Evolutionary conservation across 2,888 invertebrate species (phyloP).

Genomic region (Belgica antarctica): DNA sequence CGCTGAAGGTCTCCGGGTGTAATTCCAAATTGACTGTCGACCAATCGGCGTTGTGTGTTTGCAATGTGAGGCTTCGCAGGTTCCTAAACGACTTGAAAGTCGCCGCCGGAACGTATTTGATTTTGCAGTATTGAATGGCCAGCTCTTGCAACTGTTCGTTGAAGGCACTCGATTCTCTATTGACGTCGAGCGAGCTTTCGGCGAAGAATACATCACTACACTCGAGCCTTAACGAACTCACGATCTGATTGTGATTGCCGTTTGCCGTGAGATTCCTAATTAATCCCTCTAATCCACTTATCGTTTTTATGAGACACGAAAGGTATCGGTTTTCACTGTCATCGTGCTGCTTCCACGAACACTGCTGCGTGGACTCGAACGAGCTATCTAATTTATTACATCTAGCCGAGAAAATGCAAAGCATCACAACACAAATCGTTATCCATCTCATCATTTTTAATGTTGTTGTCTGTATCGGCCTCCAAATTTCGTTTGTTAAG

Average conservation of each 20-base stretch:
- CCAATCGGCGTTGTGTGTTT: constrained; percentile 78
- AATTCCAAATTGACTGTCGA: constrained; percentile 75
- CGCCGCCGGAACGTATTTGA: constrained; percentile 69
- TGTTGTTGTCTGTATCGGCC: constrained; percentile 4
- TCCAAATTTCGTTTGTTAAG: neutral
- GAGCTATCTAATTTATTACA: constrained; percentile 41
- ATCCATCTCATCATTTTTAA: constrained; percentile 41
- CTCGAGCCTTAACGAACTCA: constrained; percentile 61
- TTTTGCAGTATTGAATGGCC: constrained; percentile 77
- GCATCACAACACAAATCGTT: constrained; percentile 36
- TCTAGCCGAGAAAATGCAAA: constrained; percentile 27
- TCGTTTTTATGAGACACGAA: constrained; percentile 38
- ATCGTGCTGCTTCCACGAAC: constrained; percentile 28
- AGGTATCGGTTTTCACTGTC: constrained; percentile 25
- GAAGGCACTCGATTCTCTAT: constrained; percentile 60
- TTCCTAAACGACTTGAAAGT: constrained; percentile 67
- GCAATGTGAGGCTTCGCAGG: constrained; percentile 64
- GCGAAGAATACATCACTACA: constrained; percentile 74
- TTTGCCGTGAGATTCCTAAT: constrained; percentile 35
- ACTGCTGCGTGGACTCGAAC: constrained; percentile 32
- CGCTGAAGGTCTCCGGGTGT: constrained; percentile 68
- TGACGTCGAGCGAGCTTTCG: constrained; percentile 65
- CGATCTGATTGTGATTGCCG: constrained; percentile 31
- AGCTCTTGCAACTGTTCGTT: constrained; percentile 73
- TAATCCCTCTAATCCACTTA: constrained; percentile 41